Conservation (phyloP, 2,888 invertebrate species). For the Ligdia adustata region DNA sequence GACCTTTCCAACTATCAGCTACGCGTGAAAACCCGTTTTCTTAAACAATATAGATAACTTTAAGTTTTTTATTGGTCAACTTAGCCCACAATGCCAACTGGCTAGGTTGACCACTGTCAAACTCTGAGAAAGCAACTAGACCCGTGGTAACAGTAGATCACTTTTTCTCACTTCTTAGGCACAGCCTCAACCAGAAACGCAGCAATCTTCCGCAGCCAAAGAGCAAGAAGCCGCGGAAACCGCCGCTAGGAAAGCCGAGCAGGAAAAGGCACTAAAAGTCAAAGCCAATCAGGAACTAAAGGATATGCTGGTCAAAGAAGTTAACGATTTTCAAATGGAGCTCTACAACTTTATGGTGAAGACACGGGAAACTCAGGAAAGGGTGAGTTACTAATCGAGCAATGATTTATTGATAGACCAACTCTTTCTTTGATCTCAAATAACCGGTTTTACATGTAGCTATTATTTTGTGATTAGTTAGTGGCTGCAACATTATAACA, state of each 20-base stretch:
- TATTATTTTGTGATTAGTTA: too few species aligned
- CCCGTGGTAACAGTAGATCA: too few species aligned
- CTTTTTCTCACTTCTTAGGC: conserved; percentile 24
- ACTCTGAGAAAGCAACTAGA: too few species aligned
- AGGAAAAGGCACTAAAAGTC: conserved; percentile 59
- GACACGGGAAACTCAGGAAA: conserved; percentile 76
- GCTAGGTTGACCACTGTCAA: too few species aligned
- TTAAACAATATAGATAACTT: too few species aligned
- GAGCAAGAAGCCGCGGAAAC: conserved; percentile 42
- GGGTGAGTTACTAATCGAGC: conserved; percentile 83
- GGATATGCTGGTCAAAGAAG: conserved; percentile 86
- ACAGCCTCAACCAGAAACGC: conserved; percentile 39
- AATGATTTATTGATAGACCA: neutral
- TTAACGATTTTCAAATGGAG: conserved; percentile 86
- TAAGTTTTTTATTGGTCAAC: too few species aligned
- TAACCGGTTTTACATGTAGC: too few species aligned
- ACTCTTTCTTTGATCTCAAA: neutral
- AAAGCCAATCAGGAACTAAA: conserved; percentile 76
- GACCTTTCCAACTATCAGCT: too few species aligned
- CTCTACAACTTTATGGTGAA: conserved; percentile 84
- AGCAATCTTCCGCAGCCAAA: conserved; percentile 12
- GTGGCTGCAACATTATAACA: too few species aligned
- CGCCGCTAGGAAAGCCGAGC: conserved; percentile 66
- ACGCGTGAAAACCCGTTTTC: too few species aligned
- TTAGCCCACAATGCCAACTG: too few species aligned